Percentiles rank a stretch among this genome's conserved stretches.
Evolutionary conservation across 2,888 invertebrate species (phyloP).

Genomic region (Theodoxus fluviatilis): DNA sequence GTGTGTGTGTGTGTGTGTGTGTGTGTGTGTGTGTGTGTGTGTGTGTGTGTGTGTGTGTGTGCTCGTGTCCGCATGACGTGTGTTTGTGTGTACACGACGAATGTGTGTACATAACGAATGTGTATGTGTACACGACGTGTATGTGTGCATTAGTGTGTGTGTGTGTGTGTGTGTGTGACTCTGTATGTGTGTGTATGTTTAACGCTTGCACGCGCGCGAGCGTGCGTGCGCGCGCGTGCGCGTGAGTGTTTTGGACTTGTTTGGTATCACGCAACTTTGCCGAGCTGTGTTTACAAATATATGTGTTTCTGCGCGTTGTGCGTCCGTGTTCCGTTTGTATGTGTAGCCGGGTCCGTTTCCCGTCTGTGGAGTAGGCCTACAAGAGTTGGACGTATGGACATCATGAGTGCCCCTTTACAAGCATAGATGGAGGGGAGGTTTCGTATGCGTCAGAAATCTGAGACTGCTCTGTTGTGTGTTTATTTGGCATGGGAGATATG

Average conservation of each 20-base stretch:
- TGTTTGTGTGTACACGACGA: not conserved
- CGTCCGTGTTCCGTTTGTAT: too few relatives aligned
- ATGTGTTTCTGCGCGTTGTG: too few relatives aligned
- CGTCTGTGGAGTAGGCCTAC: too few relatives aligned
- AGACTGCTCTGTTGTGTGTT: too few relatives aligned
- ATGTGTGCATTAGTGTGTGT: slow-evolving; percentile 16
- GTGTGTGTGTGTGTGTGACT: slow-evolving; percentile 14
- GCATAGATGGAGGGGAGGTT: too few relatives aligned
- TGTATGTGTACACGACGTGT: not conserved
- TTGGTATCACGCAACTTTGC: not conserved
- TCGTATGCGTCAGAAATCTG: too few relatives aligned
- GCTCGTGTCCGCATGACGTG: not conserved
- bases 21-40: slow-evolving; percentile 7
- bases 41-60: slow-evolving; percentile 1
- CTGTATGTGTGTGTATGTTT: not conserved
- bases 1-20: not conserved
- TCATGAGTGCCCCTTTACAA: too few relatives aligned
- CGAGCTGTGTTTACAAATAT: too few relatives aligned
- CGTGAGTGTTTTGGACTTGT: not conserved
- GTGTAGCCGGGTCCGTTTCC: too few relatives aligned
- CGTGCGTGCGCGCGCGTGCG: not conserved
- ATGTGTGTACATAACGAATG: too few relatives aligned
- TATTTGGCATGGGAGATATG: too few relatives aligned
- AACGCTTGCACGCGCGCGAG: not conserved
- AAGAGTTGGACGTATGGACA: too few relatives aligned